These are phyloP conservation scores for Chironomus tentans DNA, from an alignment of 2,888 invertebrate species.

Conservation along the genomic window DNA sequence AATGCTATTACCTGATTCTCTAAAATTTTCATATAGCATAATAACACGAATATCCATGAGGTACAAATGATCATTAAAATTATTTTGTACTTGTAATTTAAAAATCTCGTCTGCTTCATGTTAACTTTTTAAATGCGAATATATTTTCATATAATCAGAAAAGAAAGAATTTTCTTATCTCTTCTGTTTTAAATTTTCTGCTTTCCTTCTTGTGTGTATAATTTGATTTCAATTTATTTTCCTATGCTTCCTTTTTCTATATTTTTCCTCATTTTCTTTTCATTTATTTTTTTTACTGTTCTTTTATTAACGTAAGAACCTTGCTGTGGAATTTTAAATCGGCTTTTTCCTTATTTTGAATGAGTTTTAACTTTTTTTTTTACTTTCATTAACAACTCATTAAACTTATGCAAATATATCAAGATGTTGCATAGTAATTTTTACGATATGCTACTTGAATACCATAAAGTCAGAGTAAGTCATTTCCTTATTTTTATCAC, in stretches of 20 bases:
- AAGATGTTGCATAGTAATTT: too few species aligned
- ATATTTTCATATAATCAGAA: too few species aligned
- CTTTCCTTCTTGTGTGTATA: neutral
- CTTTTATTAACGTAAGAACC: too few species aligned
- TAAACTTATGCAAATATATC: too few species aligned
- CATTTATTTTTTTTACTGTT: neutral
- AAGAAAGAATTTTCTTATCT: too few species aligned
- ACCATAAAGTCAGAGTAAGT: too few species aligned
- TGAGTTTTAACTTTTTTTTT: too few species aligned
- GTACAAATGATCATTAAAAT: neutral
- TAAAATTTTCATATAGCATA: neutral
- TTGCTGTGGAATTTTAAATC: too few species aligned
- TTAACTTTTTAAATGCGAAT: too few species aligned
- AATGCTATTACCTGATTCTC: neutral
- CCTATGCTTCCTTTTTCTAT: neutral
- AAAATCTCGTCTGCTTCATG: neutral
- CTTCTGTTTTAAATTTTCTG: neutral
- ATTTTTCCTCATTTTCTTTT: neutral
- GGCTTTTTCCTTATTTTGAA: neutral
- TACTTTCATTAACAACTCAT: too few species aligned
- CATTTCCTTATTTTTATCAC: too few species aligned
- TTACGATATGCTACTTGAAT: too few species aligned
- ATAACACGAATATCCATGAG: neutral
- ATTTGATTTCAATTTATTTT: neutral
- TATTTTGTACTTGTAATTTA: neutral